Conservation (phyloP, 2,888 invertebrate genomes). For the Entomobrya proxima region DNA sequence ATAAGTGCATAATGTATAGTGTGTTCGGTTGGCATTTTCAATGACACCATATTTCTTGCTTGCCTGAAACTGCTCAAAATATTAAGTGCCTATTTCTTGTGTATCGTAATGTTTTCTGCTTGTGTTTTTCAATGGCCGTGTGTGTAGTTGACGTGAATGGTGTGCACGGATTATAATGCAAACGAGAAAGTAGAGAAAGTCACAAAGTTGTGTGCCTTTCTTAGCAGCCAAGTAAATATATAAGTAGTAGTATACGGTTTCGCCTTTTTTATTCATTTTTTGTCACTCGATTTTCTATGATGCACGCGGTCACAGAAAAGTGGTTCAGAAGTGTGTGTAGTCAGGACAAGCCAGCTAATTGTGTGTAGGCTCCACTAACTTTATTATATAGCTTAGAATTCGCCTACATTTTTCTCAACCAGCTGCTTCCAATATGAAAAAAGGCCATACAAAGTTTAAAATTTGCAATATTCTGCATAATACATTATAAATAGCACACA, state of each 20-base stretch:
- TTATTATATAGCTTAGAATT: background rate
- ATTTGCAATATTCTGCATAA: slow-evolving; percentile 40
- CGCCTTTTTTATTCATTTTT: background rate
- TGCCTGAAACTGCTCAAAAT: background rate
- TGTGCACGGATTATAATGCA: background rate
- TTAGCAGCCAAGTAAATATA: too few relatives aligned
- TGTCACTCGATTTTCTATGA: background rate
- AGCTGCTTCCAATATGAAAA: slow-evolving; percentile 1
- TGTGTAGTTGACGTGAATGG: slow-evolving; percentile 6
- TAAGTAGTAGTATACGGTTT: too few relatives aligned
- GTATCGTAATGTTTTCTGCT: background rate
- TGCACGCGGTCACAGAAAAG: background rate
- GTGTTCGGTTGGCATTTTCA: background rate
- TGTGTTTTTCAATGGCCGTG: background rate
- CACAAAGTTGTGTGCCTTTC: too few relatives aligned
- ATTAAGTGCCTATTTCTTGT: background rate
- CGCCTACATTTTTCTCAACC: background rate
- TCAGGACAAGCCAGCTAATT: slow-evolving; percentile 10
- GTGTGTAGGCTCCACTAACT: too few relatives aligned
- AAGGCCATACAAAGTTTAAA: background rate
- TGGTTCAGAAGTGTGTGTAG: background rate
- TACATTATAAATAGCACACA: too few relatives aligned
- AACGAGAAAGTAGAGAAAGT: too few relatives aligned
- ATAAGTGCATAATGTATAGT: slow-evolving; percentile 23
- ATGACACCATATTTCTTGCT: background rate